phyloP scores from a whole-genome alignment of 30 jellyfish, hydroid and myxozoan genomes.

The Rhopilema esculentum region DNA sequence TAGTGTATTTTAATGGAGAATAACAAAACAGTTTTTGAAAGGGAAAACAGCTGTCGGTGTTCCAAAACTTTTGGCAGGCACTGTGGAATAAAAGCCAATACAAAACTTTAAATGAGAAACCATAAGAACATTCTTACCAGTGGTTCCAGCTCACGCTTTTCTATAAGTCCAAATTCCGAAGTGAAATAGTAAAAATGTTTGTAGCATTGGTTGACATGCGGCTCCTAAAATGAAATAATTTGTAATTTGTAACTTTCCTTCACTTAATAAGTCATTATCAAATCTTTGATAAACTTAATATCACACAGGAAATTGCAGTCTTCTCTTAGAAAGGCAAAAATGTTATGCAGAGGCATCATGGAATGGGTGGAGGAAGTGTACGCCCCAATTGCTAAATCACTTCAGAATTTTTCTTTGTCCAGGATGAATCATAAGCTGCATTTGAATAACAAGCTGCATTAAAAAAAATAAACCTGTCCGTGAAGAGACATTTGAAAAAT shows the following conservation, averaged over 20 bases:
- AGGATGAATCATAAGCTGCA: too few species aligned
- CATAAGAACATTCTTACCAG: slow-evolving; percentile 76
- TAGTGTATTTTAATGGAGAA: too few species aligned
- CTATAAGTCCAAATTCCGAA: slow-evolving; percentile 82
- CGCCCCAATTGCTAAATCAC: too few species aligned
- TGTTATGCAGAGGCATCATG: too few species aligned
- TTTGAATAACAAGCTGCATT: too few species aligned
- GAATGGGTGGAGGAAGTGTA: too few species aligned
- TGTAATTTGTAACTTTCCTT: too few species aligned
- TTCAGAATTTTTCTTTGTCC: neutral
- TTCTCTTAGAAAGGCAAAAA: neutral
- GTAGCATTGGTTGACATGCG: slow-evolving; percentile 97
- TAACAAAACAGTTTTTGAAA: too few species aligned
- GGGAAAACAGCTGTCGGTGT: too few species aligned
- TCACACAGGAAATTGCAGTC: neutral
- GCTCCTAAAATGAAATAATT: slow-evolving; percentile 96
- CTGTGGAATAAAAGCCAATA: neutral
- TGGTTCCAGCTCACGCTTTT: slow-evolving; percentile 88
- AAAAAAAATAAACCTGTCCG: too few species aligned
- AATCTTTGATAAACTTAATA: neutral
- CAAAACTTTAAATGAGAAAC: neutral
- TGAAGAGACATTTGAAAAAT: too few species aligned
- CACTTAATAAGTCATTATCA: neutral
- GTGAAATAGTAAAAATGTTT: slow-evolving; percentile 90
- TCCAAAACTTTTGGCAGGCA: too few species aligned